A percentile compares a stretch with the other conserved stretches of the same genome.
Evolutionary conservation across 2,888 invertebrate genomes (phyloP).

Genomic region (Masnerella sp.): DNA sequence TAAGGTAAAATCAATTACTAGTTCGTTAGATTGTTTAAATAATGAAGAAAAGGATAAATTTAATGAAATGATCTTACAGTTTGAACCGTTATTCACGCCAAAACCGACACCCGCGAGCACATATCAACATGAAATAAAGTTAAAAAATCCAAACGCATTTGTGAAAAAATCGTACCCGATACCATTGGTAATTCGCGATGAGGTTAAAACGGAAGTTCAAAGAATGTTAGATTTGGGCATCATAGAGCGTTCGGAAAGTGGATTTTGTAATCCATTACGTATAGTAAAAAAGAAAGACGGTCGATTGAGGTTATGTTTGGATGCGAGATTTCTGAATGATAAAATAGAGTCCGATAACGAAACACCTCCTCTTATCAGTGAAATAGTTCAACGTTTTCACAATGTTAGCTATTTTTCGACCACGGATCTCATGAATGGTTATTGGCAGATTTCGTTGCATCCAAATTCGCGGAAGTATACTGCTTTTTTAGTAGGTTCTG

Average conservation of each 20-base stretch:
- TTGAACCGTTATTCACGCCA: neutral
- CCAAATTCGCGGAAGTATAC: constrained; percentile 4
- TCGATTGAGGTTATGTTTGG: neutral
- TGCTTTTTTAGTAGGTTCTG: constrained; percentile 35
- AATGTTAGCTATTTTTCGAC: constrained; percentile 49
- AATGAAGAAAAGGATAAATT: constrained; percentile 6
- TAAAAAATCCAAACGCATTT: neutral
- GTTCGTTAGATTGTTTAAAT: constrained; percentile 3
- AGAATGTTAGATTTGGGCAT: constrained; percentile 3
- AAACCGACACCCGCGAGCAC: neutral
- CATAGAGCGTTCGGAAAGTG: constrained; percentile 2
- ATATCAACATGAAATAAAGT: neutral
- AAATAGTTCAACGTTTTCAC: constrained; percentile 39
- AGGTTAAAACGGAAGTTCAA: neutral
- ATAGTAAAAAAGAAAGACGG: constrained; percentile 1
- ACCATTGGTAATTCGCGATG: neutral
- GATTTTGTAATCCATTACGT: constrained; percentile 8
- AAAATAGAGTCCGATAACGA: neutral
- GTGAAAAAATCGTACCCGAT: constrained; percentile 1
- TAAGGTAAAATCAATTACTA: neutral
- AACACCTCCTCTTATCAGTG: constrained; percentile 43
- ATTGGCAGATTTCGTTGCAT: constrained; percentile 52
- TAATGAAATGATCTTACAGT: neutral
- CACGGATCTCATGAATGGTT: constrained; percentile 56
- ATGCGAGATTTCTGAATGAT: neutral